Conservation (phyloP, 2,113 vertebrate genomes). For the Pangasianodon hypophthalmus region DNA sequence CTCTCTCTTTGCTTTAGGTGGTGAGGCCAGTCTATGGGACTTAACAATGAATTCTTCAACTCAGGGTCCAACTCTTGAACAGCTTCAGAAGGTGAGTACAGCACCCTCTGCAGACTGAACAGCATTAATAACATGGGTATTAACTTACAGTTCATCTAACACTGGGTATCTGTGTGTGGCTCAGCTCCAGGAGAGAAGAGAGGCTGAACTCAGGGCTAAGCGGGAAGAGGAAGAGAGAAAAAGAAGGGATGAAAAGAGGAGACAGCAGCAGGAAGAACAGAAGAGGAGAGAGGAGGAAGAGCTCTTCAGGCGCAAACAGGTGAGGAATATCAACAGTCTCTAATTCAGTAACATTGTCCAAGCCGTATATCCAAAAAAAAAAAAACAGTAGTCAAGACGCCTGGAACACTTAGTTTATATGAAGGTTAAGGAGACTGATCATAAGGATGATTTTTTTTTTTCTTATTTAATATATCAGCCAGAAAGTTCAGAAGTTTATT, state of each 20-base stretch:
- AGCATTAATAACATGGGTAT: neutral
- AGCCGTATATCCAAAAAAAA: neutral
- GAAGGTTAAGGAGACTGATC: neutral
- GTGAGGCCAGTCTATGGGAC: slow-evolving; percentile 94
- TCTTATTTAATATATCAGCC: neutral
- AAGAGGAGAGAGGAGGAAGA: slow-evolving; percentile 85
- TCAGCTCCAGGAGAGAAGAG: slow-evolving; percentile 88
- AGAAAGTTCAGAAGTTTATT: too few relatives aligned
- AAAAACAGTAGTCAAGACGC: neutral
- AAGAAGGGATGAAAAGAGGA: slow-evolving; percentile 77
- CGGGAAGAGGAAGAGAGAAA: slow-evolving; percentile 90
- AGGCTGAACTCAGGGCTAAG: slow-evolving; percentile 92
- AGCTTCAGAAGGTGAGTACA: slow-evolving; percentile 87
- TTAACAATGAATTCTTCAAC: slow-evolving; percentile 93
- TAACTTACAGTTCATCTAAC: neutral
- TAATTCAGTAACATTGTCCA: neutral
- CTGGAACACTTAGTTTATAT: neutral
- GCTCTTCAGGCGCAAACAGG: slow-evolving; percentile 85
- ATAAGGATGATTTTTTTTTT: neutral
- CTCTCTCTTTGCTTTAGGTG: slow-evolving; percentile 66
- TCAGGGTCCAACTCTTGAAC: slow-evolving; percentile 95
- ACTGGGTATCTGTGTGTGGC: neutral
- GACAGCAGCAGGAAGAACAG: slow-evolving; percentile 80
- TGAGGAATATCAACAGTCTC: slow-evolving; percentile 32
- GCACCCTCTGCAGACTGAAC: slow-evolving; percentile 17